Base-by-base conservation (phyloP, 2,888 invertebrate species). In the Ceraclea dissimilis region DNA sequence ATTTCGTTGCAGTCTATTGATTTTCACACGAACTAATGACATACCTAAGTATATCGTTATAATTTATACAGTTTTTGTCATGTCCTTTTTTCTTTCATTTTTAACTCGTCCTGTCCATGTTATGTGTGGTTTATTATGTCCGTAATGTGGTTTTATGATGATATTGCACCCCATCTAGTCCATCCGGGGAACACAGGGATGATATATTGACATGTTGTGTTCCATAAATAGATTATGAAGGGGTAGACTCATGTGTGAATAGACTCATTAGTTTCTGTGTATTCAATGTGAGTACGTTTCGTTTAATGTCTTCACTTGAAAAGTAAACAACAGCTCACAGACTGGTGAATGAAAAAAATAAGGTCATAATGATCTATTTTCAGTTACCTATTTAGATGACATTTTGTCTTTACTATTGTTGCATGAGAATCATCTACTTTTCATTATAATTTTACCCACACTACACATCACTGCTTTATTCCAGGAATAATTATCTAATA, bases 21-120 rank as follows among this genome's bases (percentile, higher is more conserved):
- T 39, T 39, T 39, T 39, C 39, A 39, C 39, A 39, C 39, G 39
- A 39, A 8, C 39, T 39, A 39, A 39, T 39, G 13, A 39, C 39
- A 39, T 39, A 39, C 39, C 4, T 39, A 39, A 39, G 39, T 39
- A 39, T 39, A 39, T 39, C n/a, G n/a, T n/a, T 39, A 39, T 39
- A 39, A 39, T 39, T 39, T 39, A 39, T 39, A 39, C 39, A 13
- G 39, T 39, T 39, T 39, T 39, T 39, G 39, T 39, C 13, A 39
- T 39, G 39, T 39, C 31, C 31, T 31, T 39, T 39, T 39, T 39
- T 39, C 39, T 16, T 39, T 39, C 13, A 39, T 26, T 26, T 6
- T 6, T 6, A 26, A 26, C 26, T 26, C 26, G 26, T 26, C 26
- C 26, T 26, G 4, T 26, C 10, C 5, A 26, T 26, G 10, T 26